Evolutionary conservation across 2,113 vertebrate genomes (phyloP).

Genomic region (Pelmatolapia mariae): DNA sequence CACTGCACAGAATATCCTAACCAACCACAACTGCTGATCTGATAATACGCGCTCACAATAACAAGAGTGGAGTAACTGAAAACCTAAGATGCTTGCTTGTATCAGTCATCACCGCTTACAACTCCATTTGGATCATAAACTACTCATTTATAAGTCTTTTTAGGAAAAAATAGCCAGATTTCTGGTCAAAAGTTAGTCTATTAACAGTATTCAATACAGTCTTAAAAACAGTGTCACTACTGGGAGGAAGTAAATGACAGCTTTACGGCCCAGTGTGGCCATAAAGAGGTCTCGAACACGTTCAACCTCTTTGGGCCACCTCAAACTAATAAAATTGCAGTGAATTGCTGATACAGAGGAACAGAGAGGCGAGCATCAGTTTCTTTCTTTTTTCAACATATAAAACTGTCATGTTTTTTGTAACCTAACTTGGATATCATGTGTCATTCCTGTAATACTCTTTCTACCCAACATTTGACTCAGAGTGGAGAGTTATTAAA

Average conservation of each 20-base stretch:
- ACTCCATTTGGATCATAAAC: conserved; percentile 18
- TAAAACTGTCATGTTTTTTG: neutral
- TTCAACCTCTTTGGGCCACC: conserved; percentile 15
- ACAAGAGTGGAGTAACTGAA: conserved; percentile 27
- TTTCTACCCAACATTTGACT: neutral
- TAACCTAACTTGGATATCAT: neutral
- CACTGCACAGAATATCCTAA: neutral
- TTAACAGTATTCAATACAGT: conserved; percentile 8
- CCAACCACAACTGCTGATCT: neutral
- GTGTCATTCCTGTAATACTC: neutral
- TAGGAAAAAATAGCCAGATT: neutral
- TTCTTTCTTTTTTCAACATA: neutral
- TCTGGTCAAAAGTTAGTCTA: neutral
- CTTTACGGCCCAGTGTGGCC: conserved; percentile 39
- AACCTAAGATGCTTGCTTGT: neutral
- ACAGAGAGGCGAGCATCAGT: neutral
- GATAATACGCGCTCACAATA: neutral
- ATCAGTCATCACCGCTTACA: conserved; percentile 2
- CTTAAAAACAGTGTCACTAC: conserved; percentile 18
- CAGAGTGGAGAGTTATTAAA: conserved; percentile 22
- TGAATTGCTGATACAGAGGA: neutral
- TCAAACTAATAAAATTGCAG: conserved; percentile 24
- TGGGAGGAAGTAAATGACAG: conserved; percentile 48
- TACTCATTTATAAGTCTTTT: neutral
- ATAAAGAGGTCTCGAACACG: conserved; percentile 29